A percentile compares a stretch with the other conserved stretches of the same genome.
phyloP scores from a whole-genome alignment of 2,888 invertebrate genomes.

The Augiades crinisus region DNA sequence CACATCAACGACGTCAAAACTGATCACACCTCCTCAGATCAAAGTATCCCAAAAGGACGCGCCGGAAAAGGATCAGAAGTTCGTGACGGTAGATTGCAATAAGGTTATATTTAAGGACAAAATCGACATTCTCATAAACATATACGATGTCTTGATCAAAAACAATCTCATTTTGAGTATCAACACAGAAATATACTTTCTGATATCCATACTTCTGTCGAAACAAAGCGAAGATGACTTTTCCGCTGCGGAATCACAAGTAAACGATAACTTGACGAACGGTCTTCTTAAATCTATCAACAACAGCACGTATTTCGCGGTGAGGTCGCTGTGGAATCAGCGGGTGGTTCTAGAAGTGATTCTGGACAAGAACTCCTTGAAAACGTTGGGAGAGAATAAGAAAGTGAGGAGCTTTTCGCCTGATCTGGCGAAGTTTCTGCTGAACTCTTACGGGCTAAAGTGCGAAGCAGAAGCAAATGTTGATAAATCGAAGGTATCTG shows the following conservation, averaged over 20 bases:
- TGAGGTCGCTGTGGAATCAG: constrained; percentile 83
- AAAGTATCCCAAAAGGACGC: constrained; percentile 57
- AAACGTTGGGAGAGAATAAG: constrained; percentile 85
- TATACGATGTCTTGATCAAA: constrained; percentile 82
- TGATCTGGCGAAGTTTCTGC: constrained; percentile 69
- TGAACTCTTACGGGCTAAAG: constrained; percentile 62
- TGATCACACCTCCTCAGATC: constrained; percentile 48
- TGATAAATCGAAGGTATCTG: constrained; percentile 35
- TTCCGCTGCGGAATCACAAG: constrained; percentile 40
- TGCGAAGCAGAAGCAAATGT: constrained; percentile 51
- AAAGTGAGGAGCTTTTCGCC: constrained; percentile 82
- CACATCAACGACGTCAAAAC: constrained; percentile 50
- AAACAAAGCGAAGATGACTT: constrained; percentile 66
- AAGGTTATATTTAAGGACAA: constrained; percentile 74
- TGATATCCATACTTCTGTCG: constrained; percentile 83
- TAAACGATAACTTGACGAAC: constrained; percentile 42
- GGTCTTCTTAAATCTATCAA: constrained; percentile 76
- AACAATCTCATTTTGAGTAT: constrained; percentile 84
- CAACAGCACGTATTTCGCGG: constrained; percentile 90
- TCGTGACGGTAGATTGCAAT: constrained; percentile 59
- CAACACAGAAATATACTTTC: constrained; percentile 85
- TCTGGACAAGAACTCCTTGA: constrained; percentile 84
- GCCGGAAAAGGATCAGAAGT: constrained; percentile 43
- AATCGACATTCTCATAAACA: constrained; percentile 76
- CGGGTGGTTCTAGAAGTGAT: constrained; percentile 72